Evolutionary conservation across 2,797 vertebrate genomes (phyloP).

Genomic region (Epinephelus malabaricus): DNA sequence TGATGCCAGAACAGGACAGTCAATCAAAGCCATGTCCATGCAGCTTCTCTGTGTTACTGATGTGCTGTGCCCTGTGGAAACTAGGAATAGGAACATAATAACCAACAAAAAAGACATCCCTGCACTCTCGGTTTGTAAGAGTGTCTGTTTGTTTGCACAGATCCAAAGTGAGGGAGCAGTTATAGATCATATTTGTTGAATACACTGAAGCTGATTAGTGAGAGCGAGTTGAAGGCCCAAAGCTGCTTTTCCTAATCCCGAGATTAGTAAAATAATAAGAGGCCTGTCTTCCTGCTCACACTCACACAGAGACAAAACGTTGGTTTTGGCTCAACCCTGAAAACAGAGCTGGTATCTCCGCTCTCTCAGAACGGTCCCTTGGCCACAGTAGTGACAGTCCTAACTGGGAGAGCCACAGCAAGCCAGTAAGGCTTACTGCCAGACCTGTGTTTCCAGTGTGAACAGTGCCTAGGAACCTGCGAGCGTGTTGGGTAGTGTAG

Average conservation of each 20-base stretch:
- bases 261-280: conserved; percentile 84
- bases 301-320: conserved; percentile 60
- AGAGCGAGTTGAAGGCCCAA: conserved; percentile 72
- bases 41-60: conserved; percentile 1
- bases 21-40: conserved; percentile 11
- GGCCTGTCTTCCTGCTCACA: conserved; percentile 70
- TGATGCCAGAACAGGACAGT: conserved; percentile 23
- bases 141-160: conserved; percentile 51
- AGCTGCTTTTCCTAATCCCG: conserved; percentile 84
- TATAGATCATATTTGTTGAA: conserved; percentile 78
- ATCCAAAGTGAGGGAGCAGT: conserved; percentile 65
- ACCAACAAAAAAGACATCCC: not conserved
- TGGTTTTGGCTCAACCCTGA: conserved; percentile 65
- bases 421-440: conserved; percentile 68
- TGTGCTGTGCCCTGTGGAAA: not conserved
- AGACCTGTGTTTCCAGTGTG: conserved; percentile 66
- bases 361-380: conserved; percentile 73
- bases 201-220: conserved; percentile 76
- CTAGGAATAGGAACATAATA: not conserved
- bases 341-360: conserved; percentile 76
- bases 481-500: conserved; percentile 41
- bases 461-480: conserved; percentile 51
- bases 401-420: conserved; percentile 55
- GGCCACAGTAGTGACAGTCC: conserved; percentile 62
- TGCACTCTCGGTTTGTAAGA: conserved; percentile 25